A percentile compares a stretch with the other conserved stretches of the same genome.
phyloP scores from a whole-genome alignment of 2,113 vertebrate species.

The Macrotus californicus region DNA sequence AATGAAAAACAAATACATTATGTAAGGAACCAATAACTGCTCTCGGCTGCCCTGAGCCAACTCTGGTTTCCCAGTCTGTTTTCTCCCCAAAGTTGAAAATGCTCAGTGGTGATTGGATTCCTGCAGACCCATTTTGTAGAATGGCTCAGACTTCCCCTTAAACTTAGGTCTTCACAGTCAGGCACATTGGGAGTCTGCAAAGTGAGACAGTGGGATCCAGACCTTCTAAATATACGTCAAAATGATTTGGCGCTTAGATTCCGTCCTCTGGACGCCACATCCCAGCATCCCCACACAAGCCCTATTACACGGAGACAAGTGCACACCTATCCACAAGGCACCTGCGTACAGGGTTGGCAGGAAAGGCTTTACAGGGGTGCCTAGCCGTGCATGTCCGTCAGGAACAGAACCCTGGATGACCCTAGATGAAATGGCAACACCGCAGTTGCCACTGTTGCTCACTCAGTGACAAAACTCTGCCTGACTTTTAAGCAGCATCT shows the following conservation, averaged over 20 bases:
- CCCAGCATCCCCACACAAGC: neutral
- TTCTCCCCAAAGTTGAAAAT: constrained; percentile 41
- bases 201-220: constrained; percentile 9
- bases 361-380: neutral
- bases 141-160: constrained; percentile 39
- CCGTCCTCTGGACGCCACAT: neutral
- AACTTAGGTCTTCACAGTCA: constrained; percentile 19
- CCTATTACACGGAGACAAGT: rapidly evolving
- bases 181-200: constrained; percentile 33
- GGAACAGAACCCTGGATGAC: neutral
- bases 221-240: constrained; percentile 3
- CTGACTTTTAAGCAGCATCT: neutral
- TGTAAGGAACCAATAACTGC: constrained; percentile 71
- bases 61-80: neutral
- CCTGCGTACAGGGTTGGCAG: neutral
- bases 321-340: no score
- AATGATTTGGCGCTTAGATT: neutral
- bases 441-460: neutral
- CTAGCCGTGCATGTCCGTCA: neutral
- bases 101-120: constrained; percentile 37
- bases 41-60: constrained; percentile 56
- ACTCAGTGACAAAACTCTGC: neutral
- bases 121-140: constrained; percentile 37
- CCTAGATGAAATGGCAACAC: neutral
- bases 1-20: constrained; percentile 82